Evolutionary conservation across 2,113 vertebrate genomes (phyloP).

Genomic region (Pituophis catenifer): DNA sequence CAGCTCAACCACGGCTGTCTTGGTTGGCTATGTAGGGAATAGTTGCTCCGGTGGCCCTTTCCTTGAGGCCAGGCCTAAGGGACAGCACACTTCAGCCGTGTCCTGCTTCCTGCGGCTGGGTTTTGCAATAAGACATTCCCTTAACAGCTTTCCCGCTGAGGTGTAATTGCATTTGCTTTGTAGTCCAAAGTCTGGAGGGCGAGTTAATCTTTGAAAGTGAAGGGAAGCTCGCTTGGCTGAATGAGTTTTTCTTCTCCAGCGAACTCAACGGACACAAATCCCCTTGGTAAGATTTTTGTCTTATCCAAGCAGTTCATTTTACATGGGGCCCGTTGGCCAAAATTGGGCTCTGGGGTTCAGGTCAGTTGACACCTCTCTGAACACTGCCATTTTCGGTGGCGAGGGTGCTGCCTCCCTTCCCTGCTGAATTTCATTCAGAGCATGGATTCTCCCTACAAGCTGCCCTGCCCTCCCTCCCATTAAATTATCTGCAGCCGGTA

Average conservation of each 20-base stretch:
- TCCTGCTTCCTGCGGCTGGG: too few relatives aligned
- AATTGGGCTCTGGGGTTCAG: not conserved
- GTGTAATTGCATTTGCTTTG: not conserved
- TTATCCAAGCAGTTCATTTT: not conserved
- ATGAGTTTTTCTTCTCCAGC: not conserved
- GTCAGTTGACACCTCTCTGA: not conserved
- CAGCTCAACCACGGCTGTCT: not conserved
- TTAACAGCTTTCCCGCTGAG: not conserved
- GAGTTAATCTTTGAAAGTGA: not conserved
- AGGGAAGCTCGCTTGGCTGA: too few relatives aligned
- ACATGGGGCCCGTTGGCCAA: not conserved
- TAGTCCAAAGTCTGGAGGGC: constrained; percentile 1
- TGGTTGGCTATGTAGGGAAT: not conserved
- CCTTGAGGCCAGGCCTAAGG: not conserved
- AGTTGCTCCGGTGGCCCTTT: not conserved
- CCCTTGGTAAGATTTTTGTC: not conserved
- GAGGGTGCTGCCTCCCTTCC: not conserved
- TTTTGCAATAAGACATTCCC: not conserved
- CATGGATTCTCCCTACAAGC: not conserved
- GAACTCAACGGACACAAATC: not conserved
- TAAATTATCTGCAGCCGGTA: not conserved
- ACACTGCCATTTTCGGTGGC: not conserved
- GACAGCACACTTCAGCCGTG: constrained; percentile 3
- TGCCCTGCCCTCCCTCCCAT: not conserved
- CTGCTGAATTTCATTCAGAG: not conserved